A percentile compares a stretch with the other conserved stretches of the same genome.
Conservation (phyloP, 2,113 vertebrate genomes). For the Corythornis madagascariensis region DNA sequence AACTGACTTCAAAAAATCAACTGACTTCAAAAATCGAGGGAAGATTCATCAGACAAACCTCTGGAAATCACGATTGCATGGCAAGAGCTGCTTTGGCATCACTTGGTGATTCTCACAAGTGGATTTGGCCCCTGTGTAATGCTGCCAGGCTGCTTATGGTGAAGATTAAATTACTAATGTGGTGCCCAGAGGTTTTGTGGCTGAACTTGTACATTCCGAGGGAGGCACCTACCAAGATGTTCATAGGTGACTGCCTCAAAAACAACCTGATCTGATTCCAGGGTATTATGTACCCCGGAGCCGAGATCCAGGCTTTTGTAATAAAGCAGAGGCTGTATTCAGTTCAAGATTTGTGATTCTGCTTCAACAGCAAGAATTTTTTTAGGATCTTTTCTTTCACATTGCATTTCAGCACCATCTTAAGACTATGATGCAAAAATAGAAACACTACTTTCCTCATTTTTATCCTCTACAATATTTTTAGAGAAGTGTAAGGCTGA, state of each 20-base stretch:
- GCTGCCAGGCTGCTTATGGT: background rate
- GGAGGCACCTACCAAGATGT: background rate
- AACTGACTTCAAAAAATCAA: background rate
- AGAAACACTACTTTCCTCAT: background rate
- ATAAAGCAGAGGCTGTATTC: background rate
- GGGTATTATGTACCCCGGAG: background rate
- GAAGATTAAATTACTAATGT: background rate
- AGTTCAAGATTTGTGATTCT: background rate
- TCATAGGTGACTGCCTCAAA: background rate
- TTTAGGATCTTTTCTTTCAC: conserved; percentile 2
- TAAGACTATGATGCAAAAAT: conserved; percentile 30
- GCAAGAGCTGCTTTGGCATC: background rate
- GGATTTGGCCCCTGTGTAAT: background rate
- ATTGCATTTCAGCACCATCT: conserved; percentile 48
- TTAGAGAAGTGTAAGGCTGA: conserved; percentile 2
- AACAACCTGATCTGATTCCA: background rate
- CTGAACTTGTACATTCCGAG: background rate
- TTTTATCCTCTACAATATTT: conserved; percentile 3
- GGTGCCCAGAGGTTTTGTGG: background rate
- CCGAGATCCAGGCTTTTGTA: background rate
- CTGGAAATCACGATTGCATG: fast-evolving
- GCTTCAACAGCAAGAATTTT: conserved; percentile 4
- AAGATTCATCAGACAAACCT: background rate
- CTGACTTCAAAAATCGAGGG: background rate
- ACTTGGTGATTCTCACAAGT: background rate